Evolutionary conservation across 2,888 invertebrate genomes (phyloP).

Genomic region (Zygothrica quintamaculata): DNA sequence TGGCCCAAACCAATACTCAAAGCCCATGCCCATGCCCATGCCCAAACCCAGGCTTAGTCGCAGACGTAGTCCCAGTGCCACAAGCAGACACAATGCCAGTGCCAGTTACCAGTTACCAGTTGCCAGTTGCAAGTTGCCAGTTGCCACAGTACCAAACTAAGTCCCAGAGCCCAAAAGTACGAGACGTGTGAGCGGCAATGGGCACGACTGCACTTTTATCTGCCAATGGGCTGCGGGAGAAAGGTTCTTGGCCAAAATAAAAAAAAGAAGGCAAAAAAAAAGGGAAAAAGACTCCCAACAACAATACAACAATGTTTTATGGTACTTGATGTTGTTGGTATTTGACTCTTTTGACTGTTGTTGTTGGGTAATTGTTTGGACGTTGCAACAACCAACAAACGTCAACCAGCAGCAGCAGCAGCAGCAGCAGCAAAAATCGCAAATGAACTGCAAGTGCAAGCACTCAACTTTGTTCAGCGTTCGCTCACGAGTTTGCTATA

Average conservation of each 20-base stretch:
- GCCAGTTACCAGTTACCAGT: conserved; percentile 19
- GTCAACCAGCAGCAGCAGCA: conserved; percentile 42
- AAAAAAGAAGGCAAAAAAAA: conserved; percentile 11
- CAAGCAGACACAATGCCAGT: too few relatives aligned
- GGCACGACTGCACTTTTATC: conserved; percentile 55
- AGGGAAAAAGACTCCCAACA: conserved; percentile 16
- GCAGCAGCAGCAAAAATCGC: conserved; percentile 49
- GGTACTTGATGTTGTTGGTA: conserved; percentile 36
- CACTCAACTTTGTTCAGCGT: conserved; percentile 56
- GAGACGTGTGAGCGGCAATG: conserved; percentile 53
- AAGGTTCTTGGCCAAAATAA: conserved; percentile 65
- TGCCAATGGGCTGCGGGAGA: conserved; percentile 48
- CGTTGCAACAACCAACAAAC: conserved; percentile 43
- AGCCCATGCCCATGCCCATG: conserved; percentile 8
- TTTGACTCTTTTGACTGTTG: conserved; percentile 44
- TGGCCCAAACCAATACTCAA: conserved; percentile 35
- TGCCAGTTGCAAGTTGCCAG: neutral
- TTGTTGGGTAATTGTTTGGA: conserved; percentile 67
- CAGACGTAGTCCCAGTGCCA: too few relatives aligned
- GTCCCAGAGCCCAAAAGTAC: conserved; percentile 39
- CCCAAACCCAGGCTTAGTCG: conserved; percentile 20
- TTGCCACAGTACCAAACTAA: conserved; percentile 18
- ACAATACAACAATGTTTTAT: conserved; percentile 38
- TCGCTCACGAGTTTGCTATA: conserved; percentile 62
- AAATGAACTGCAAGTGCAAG: conserved; percentile 76